These are phyloP conservation scores for Vireo altiloquus DNA, from an alignment of 2,113 vertebrate species.

Conservation along the genomic window DNA sequence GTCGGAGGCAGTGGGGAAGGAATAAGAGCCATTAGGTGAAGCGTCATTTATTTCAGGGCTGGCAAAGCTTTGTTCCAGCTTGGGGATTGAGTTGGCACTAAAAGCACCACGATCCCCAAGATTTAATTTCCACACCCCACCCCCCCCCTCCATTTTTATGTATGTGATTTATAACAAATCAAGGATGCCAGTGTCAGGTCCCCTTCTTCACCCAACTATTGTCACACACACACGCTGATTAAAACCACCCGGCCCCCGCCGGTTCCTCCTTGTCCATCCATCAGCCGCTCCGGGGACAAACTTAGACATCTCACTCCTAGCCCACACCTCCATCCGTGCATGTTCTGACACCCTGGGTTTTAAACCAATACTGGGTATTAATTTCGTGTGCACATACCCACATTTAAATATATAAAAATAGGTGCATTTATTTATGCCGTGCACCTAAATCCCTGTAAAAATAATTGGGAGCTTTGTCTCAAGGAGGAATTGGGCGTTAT, in stretches of 20 bases:
- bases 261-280: conserved; percentile 22
- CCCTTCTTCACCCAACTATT: conserved; percentile 39
- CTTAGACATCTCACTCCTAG: not conserved
- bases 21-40: conserved; percentile 40
- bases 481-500: not conserved
- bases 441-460: not conserved
- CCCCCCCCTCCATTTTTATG: not conserved
- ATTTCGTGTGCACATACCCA: not conserved
- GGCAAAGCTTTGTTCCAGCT: conserved; percentile 57
- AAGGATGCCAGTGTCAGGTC: not conserved
- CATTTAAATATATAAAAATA: not conserved
- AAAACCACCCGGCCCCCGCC: not conserved
- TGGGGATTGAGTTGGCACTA: conserved; percentile 30
- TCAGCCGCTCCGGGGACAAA: not conserved
- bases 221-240: not conserved
- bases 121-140: not conserved
- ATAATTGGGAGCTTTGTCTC: not conserved
- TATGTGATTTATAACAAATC: conserved; percentile 42
- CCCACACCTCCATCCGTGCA: not conserved
- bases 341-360: not conserved
- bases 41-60: conserved; percentile 43
- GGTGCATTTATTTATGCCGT: not conserved
- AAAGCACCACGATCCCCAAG: not conserved
- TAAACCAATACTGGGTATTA: not conserved
- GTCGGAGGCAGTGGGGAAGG: conserved; percentile 14